Conservation (phyloP, 2,797 vertebrate species). For the Melanotaenia maccullochi region DNA sequence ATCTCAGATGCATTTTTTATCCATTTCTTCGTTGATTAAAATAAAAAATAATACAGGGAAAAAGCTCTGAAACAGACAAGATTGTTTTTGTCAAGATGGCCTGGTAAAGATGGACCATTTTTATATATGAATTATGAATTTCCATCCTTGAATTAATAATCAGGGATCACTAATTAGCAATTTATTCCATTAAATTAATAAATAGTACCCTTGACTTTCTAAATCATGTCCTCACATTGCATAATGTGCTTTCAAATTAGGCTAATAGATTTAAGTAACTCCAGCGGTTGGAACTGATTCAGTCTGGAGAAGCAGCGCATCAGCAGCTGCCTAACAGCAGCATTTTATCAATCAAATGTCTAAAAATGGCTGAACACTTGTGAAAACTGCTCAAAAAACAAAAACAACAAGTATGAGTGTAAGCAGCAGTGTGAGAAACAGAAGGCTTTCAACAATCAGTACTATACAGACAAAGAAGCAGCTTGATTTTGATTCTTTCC, state of each 20-base stretch:
- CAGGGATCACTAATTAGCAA: constrained; percentile 34
- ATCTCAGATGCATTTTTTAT: neutral
- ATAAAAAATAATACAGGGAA: too few relatives aligned
- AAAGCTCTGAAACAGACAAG: neutral
- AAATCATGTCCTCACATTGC: constrained; percentile 41
- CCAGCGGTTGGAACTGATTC: constrained; percentile 12
- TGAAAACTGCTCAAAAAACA: too few relatives aligned
- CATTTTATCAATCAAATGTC: neutral
- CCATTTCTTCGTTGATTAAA: too few relatives aligned
- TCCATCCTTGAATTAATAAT: constrained; percentile 35
- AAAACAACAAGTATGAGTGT: too few relatives aligned
- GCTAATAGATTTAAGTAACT: constrained; percentile 37
- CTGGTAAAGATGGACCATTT: constrained; percentile 6
- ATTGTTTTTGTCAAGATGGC: neutral
- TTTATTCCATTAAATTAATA: constrained; percentile 56
- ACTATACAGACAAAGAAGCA: neutral
- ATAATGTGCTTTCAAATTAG: constrained; percentile 41
- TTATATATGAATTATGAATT: constrained; percentile 27
- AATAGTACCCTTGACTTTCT: constrained; percentile 38
- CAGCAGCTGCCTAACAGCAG: neutral
- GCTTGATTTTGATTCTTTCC: neutral
- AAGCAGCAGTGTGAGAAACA: too few relatives aligned
- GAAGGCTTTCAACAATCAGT: neutral
- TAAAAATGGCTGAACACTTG: neutral
- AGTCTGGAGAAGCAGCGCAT: constrained; percentile 1